A percentile compares a stretch with the other conserved stretches of the same genome.
Conservation (phyloP, 1,140 invertebrate species). For the Atta cephalotes region DNA sequence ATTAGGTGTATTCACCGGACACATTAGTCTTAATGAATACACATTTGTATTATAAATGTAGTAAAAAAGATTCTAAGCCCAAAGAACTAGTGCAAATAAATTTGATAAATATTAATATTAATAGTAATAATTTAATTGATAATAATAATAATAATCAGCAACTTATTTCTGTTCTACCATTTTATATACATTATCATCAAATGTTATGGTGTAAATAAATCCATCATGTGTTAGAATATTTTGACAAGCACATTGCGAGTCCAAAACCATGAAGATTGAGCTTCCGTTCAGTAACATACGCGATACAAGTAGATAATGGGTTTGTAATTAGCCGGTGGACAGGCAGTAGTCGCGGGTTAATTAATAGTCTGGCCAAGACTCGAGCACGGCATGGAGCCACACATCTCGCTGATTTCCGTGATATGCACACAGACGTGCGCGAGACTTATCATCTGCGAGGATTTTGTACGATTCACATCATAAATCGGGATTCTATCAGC, state of each 20-base stretch:
- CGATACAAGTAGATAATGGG: slow-evolving; percentile 43
- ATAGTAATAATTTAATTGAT: background rate
- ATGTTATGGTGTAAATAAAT: slow-evolving; percentile 8
- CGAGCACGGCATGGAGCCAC: slow-evolving; percentile 62
- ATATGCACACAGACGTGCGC: background rate
- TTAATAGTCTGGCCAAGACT: slow-evolving; percentile 69
- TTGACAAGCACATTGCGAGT: background rate
- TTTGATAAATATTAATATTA: background rate
- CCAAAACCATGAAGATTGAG: slow-evolving; percentile 31
- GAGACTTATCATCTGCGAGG: slow-evolving; percentile 53
- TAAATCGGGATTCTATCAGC: background rate
- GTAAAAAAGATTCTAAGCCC: background rate
- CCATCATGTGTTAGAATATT: background rate
- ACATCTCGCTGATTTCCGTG: slow-evolving; percentile 64
- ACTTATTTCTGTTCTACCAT: background rate
- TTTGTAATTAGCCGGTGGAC: slow-evolving; percentile 67
- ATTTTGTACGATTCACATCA: slow-evolving; percentile 49
- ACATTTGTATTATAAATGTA: background rate
- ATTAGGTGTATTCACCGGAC: no score
- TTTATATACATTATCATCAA: background rate
- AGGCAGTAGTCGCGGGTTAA: slow-evolving; percentile 71
- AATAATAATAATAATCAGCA: no score
- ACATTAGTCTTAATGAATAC: background rate
- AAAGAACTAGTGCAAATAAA: background rate
- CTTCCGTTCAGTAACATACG: slow-evolving; percentile 23